Evolutionary conservation across 2,113 vertebrate species (phyloP).

Genomic region (Ctenodactylus gundi): DNA sequence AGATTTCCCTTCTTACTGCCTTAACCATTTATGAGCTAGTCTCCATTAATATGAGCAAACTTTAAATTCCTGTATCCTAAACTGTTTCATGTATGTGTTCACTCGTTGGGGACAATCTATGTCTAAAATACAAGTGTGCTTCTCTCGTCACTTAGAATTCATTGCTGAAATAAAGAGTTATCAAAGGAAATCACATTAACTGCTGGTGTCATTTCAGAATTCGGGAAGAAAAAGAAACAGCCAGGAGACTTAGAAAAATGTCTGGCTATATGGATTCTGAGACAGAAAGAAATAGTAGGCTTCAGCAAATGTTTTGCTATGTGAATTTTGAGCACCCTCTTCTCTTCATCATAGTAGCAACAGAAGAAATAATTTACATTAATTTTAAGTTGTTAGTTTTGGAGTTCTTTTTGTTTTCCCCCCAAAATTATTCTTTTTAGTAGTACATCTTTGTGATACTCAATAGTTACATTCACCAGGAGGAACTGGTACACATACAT

Average conservation of each 20-base stretch:
- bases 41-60: conserved; percentile 14
- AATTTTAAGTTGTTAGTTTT: too few species aligned
- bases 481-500: too few species aligned
- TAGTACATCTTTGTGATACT: too few species aligned
- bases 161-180: background rate
- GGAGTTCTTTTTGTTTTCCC: too few species aligned
- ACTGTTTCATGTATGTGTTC: background rate
- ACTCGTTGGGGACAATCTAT: background rate
- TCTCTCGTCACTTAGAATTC: background rate
- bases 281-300: background rate
- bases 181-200: background rate
- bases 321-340: background rate
- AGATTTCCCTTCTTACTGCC: background rate
- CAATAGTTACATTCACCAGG: too few species aligned
- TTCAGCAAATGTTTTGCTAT: background rate
- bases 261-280: background rate
- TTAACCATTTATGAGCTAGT: conserved; percentile 12
- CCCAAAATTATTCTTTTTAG: too few species aligned
- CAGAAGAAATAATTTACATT: background rate
- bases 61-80: conserved; percentile 20
- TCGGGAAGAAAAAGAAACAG: background rate
- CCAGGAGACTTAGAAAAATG: background rate
- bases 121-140: background rate
- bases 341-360: background rate
- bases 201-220: background rate